Base-by-base conservation (phyloP, 2,113 vertebrate species). In the Gobio gobio region DNA sequence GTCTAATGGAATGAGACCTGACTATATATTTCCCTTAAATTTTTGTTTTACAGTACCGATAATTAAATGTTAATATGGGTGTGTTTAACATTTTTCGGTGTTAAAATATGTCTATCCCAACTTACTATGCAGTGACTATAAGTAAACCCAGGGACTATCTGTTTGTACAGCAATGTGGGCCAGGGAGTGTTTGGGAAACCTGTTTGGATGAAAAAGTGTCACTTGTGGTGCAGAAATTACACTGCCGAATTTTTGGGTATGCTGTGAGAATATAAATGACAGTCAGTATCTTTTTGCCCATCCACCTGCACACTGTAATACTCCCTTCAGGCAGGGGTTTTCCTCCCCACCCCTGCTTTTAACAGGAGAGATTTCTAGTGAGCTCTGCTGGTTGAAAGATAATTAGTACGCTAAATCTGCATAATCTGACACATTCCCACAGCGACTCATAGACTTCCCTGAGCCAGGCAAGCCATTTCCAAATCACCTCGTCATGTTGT, bases 391-490 rank as follows among this genome's bases (percentile, higher is more conserved):
- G 43, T 83, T 20, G 54, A 79, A 26, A 75, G 49, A 83, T 86
- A 88, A 83, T 83, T 86, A 80, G 59, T 54, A 75, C 40, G 78
- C 82, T 86, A 86, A 66, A 80, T 86, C 75, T 59, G 63, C 58
- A 78, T 85, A 51, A 82, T 85, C 70, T 78, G 61, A 84, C 73
- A 72, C 54, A 33, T 88, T 75, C 80, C 78, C 74, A 82, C 63
- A 33, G 76, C 64, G 78, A 70, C 82, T 45, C 33, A 75, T 12
- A 76, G 82, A 83, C 79, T 81, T 64, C 45, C 36, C 78, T 45
- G 59, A 77, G 47, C 43, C n/a, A 51, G 47, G 66, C 24, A 54
- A 47, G 58, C 47, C 24, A 54, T 40, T 59, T 75, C 56, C 33
- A 66, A 79, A 45, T 83, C n/a, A 85, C 51, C 24, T 51, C 18